Base-by-base conservation (phyloP, 2,797 vertebrate genomes). In the Pelobates cultripes region DNA sequence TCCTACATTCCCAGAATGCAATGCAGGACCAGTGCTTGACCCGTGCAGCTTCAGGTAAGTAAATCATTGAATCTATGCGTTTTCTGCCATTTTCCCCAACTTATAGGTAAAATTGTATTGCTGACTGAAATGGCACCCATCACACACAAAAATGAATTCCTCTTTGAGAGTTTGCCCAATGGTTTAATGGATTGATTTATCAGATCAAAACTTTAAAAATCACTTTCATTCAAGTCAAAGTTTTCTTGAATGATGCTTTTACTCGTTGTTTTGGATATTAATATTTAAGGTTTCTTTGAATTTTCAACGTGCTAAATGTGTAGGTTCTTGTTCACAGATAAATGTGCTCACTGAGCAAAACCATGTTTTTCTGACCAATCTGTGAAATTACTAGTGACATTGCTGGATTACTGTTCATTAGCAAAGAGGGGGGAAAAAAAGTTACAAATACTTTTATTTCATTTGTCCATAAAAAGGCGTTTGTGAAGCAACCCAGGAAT, bases 371-470 rank as follows among this genome's bases (percentile, higher is more conserved):
- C 82, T 84, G 72, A 57, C 82, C 44, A 14, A 84, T 84, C 82
- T 84, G 72, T 75, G 57, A 79, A 79, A 84, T 75, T 41, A 44
- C 66, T 70, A 79, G 72, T 84, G 77, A 84, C 72, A 75, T 17
- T 44, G 47, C 45, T 53, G 73, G 67, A 79, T 84, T 84, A 79
- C 73, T 71, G 77, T 76, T 84, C 72, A 79, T 79, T 79, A 83
- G 53, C 71, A 43, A 47, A 55, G 60, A 71, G 61, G 55, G 28
- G 28, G 28, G 8, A 70, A 80, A 60, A 41, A 66, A 41, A 57
- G 7, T 14, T 44, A 45, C 66, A 45, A 45, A 79, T 70, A 41
- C 77, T 67, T 4, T 75, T 45, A 75, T 79, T 78, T 75, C 77
- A 66, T 66, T 79, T 70, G 66, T 60, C 72, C 75, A 75, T 64